These are phyloP conservation scores for Amiota mariae DNA, from an alignment of 2,888 invertebrate genomes.

Conservation along the genomic window DNA sequence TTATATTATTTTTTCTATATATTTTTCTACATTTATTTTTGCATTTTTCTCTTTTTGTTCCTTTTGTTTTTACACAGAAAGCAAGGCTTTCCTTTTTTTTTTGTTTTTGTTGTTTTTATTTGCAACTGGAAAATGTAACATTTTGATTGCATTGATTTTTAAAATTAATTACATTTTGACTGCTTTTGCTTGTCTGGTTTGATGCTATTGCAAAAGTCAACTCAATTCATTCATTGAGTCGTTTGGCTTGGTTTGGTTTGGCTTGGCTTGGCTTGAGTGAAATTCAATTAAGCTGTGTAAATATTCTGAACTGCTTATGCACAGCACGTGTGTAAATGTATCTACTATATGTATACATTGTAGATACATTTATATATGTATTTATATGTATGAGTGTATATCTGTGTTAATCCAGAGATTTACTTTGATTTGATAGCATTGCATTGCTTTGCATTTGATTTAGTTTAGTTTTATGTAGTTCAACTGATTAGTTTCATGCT, in stretches of 20 bases:
- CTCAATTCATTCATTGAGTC: not conserved
- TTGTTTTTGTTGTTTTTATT: not conserved
- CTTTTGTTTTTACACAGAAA: too few species aligned
- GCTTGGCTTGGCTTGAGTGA: constrained; percentile 6
- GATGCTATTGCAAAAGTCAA: constrained; percentile 6
- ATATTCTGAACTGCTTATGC: constrained; percentile 1
- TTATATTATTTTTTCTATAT: too few species aligned
- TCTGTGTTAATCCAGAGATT: constrained; percentile 5
- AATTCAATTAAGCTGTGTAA: constrained; percentile 29
- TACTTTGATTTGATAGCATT: constrained; percentile 12
- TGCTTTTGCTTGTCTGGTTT: not conserved
- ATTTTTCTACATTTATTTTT: too few species aligned
- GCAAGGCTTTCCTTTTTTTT: too few species aligned
- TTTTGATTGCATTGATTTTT: constrained; percentile 22
- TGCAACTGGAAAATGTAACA: not conserved
- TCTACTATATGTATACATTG: not conserved
- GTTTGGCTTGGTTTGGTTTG: not conserved
- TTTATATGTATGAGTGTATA: not conserved
- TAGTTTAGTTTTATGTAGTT: constrained; percentile 10
- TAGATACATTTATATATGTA: not conserved
- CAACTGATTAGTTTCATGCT: constrained; percentile 23
- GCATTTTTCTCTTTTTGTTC: too few species aligned
- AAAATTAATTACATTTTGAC: constrained; percentile 23
- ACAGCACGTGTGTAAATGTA: not conserved
- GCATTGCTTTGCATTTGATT: constrained; percentile 13